Evolutionary conservation across 2,113 vertebrate species (phyloP).

Genomic region (Heliornis fulica): DNA sequence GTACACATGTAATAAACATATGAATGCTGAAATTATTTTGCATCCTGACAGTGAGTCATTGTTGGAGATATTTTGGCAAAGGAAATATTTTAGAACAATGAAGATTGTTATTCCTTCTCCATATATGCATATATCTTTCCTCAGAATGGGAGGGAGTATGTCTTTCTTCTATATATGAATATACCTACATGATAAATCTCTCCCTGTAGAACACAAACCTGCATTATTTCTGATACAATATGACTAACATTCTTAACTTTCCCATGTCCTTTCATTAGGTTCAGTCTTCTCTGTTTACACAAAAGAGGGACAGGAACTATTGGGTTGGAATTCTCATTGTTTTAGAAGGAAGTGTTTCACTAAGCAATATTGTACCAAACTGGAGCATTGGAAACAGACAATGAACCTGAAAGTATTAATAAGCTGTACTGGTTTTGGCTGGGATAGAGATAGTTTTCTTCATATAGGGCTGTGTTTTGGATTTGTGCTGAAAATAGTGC

Average conservation of each 20-base stretch:
- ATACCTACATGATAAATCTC: background rate
- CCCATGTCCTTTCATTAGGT: background rate
- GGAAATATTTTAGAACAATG: background rate
- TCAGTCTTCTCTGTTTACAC: background rate
- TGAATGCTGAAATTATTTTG: background rate
- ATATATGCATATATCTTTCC: background rate
- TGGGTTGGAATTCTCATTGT: background rate
- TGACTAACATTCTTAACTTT: background rate
- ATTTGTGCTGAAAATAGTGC: background rate
- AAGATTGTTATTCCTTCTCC: background rate
- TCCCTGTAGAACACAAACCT: background rate
- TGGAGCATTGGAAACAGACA: background rate
- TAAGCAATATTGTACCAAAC: background rate
- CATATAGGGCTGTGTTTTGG: background rate
- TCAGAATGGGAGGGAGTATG: background rate
- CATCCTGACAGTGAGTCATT: background rate
- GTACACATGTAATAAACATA: background rate
- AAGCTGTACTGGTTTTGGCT: background rate
- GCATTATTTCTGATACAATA: background rate
- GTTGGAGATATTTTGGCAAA: background rate
- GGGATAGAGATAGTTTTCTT: background rate
- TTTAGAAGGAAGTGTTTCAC: background rate
- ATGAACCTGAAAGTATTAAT: accelerated
- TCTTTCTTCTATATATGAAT: background rate
- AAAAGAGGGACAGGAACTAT: background rate